phyloP scores from a whole-genome alignment of 2,113 vertebrate genomes.

The Peromyscus leucopus region DNA sequence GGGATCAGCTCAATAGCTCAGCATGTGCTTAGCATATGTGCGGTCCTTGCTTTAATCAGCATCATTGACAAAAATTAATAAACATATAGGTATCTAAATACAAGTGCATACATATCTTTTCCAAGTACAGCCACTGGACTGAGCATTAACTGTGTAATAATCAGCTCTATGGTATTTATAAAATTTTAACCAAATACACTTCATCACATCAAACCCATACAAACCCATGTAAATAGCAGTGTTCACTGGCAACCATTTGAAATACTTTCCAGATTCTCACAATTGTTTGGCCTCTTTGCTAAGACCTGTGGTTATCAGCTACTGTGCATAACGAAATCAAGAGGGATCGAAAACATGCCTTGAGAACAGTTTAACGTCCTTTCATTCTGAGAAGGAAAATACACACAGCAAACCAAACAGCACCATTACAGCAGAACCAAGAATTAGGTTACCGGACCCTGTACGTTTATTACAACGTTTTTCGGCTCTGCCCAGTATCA shows the following conservation, averaged over 20 bases:
- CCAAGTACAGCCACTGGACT: not conserved
- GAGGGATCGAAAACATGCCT: not conserved
- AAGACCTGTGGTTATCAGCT: conserved; percentile 1
- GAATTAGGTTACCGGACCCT: conserved; percentile 55
- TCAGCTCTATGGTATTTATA: not conserved
- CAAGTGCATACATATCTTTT: not conserved
- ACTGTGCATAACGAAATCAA: not conserved
- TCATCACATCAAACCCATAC: conserved; percentile 27
- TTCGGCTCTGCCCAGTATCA: conserved; percentile 40
- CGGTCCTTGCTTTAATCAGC: not conserved
- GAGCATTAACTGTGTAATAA: not conserved
- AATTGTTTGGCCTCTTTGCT: conserved; percentile 4
- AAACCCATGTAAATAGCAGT: conserved; percentile 31
- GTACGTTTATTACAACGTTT: conserved; percentile 41
- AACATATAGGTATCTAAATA: not conserved
- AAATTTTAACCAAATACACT: conserved; percentile 24
- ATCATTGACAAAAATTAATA: not conserved
- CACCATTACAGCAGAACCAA: conserved; percentile 50
- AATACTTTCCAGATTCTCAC: conserved; percentile 41
- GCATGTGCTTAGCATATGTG: not conserved
- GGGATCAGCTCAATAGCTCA: not conserved
- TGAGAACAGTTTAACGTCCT: conserved; percentile 47
- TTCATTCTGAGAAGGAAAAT: conserved; percentile 34
- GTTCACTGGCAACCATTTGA: not conserved
- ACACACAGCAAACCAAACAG: conserved; percentile 49